Evolutionary conservation across 2,888 invertebrate species (phyloP), one percentile per base, ranked within the genome.

Genomic region (Dynastes grantii): DNA sequence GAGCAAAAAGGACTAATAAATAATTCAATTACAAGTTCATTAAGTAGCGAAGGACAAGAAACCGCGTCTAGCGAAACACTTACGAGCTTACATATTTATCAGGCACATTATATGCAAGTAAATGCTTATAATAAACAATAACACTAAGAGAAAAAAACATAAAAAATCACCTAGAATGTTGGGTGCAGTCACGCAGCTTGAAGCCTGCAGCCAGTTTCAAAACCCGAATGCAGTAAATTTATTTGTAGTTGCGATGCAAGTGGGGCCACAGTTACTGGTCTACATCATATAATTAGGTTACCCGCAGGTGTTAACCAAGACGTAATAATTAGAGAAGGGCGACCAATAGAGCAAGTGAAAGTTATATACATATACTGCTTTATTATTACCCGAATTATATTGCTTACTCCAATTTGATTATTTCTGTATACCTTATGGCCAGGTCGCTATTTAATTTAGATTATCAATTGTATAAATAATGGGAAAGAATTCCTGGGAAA

Each of bases 311-410:
- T 79, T 68, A 79, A 76, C 76, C 68, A 58, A 51, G 49, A 45
- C 37, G 9, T 65, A 51, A 67, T 65, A 70, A 76, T 79, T 79
- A 79, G 76, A 73, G 78, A 63, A 76, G 76, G 78, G 70, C 78
- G 70, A 22, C 78, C 78, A 79, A 79, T 79, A 40, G 40, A 70
- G 37, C 40, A 63, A 70, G 78, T 76, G 78, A 79, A 79, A 79
- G 78, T 67, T 37, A 13, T n/a, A 22, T 37, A 13, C 13, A 32
- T 45, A 6, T 5, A n/a, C 16, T 53, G 53, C 27, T 63, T 61
- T 27, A 22, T 16, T 3, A 61, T 45, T 73, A 37, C 53, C 27
- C 45, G 45, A 61, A 61, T 61, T 40, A 61, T 58, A 22, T 40
- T 73, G 45, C 37, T 49, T 16, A 11, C 61, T 11, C 45, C 11